These are phyloP conservation scores for Tetramorium simillimum DNA, from an alignment of 1,140 invertebrate species.

Conservation along the genomic window DNA sequence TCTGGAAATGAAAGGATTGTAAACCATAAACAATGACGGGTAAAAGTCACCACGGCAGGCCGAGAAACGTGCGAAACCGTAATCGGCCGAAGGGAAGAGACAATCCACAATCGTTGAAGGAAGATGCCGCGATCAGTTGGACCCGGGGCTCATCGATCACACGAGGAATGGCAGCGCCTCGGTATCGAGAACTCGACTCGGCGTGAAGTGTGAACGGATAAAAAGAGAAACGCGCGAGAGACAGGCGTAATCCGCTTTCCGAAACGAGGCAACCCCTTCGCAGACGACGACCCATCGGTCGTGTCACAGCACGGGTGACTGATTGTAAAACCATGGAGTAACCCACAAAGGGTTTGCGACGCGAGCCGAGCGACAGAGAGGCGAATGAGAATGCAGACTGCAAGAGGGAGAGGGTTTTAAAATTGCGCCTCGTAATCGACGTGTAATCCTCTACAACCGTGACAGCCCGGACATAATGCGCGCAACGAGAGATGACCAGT, in stretches of 20 bases:
- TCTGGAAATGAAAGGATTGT: constrained; percentile 35
- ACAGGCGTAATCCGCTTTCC: constrained; percentile 83
- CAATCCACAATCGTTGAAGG: neutral
- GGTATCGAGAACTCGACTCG: constrained; percentile 33
- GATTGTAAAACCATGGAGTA: constrained; percentile 86
- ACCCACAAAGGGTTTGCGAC: constrained; percentile 81
- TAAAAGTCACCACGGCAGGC: constrained; percentile 49
- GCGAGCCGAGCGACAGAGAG: constrained; percentile 36
- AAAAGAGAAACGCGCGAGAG: constrained; percentile 67
- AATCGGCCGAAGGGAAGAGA: neutral
- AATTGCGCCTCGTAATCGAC: constrained; percentile 85
- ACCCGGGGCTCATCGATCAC: constrained; percentile 56
- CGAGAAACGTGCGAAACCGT: constrained; percentile 32
- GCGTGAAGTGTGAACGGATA: constrained; percentile 54
- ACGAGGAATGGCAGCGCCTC: constrained; percentile 14
- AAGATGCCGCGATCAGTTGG: constrained; percentile 25
- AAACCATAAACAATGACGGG: constrained; percentile 74
- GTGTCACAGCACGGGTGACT: constrained; percentile 86
- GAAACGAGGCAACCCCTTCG: constrained; percentile 77
- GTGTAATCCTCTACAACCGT: constrained; percentile 85
- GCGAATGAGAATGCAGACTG: constrained; percentile 24
- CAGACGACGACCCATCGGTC: constrained; percentile 78
- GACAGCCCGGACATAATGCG: constrained; percentile 78
- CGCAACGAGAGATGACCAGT: constrained; percentile 67
- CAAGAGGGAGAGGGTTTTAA: constrained; percentile 75